Evolutionary conservation across 2,797 vertebrate genomes (phyloP).

Genomic region (Apodemus agrarius): DNA sequence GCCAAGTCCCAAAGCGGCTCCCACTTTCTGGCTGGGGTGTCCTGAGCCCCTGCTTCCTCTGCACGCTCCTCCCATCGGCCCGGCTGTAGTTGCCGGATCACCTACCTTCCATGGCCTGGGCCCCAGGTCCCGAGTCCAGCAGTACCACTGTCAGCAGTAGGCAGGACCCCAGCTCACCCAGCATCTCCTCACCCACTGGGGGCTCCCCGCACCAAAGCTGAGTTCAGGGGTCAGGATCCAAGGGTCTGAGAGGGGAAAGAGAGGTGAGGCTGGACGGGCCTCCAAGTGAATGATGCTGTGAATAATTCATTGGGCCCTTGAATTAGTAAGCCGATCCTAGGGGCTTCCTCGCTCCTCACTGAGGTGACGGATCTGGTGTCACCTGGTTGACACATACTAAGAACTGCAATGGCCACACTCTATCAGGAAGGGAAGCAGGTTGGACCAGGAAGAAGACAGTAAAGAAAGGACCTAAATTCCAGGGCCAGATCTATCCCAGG

Average conservation of each 20-base stretch:
- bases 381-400: slow-evolving; percentile 87
- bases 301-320: slow-evolving; percentile 93
- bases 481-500: not conserved
- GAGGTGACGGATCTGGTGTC: slow-evolving; percentile 95
- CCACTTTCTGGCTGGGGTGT: not conserved
- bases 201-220: not conserved
- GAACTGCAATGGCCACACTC: slow-evolving; percentile 90
- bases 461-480: not conserved
- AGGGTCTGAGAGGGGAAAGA: slow-evolving; percentile 69
- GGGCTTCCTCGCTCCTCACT: slow-evolving; percentile 92
- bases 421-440: slow-evolving; percentile 89
- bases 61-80: too few species aligned
- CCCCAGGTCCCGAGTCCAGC: slow-evolving; percentile 84
- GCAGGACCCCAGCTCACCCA: slow-evolving; percentile 22
- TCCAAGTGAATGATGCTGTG: slow-evolving; percentile 90
- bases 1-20: too few species aligned
- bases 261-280: slow-evolving; percentile 87
- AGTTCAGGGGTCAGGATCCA: not conserved
- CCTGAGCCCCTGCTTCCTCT: not conserved
- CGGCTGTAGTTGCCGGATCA: not conserved
- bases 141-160: slow-evolving; percentile 86
- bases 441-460: not conserved
- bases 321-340: slow-evolving; percentile 93
- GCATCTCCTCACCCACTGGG: slow-evolving; percentile 56
- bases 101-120: slow-evolving; percentile 93